phyloP scores from a whole-genome alignment of 92 coral and sea anemone genomes.

The Porites lobata region DNA sequence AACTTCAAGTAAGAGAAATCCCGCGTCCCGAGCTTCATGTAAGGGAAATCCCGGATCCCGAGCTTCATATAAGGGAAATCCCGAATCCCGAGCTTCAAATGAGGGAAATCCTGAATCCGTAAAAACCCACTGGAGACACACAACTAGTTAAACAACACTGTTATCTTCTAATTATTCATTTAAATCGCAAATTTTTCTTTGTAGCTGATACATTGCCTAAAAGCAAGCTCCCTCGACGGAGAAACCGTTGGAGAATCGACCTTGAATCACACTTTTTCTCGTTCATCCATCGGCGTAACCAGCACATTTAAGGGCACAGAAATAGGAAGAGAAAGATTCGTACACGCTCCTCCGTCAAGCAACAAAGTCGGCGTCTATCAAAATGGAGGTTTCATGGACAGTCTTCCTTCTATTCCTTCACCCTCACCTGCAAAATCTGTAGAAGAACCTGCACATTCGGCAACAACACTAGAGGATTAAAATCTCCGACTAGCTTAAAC shows the following conservation, averaged over 20 bases:
- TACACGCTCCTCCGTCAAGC: background rate
- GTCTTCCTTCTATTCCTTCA: conserved; percentile 10
- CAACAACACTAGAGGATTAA: conserved; percentile 18
- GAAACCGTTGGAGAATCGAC: conserved; percentile 15
- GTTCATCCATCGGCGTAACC: conserved; percentile 26
- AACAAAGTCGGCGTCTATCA: conserved; percentile 14
- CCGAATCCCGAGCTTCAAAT: no score
- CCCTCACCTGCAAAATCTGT: background rate
- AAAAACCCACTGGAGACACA: background rate
- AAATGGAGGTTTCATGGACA: conserved; percentile 2
- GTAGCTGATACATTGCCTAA: conserved; percentile 39
- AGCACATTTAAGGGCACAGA: conserved; percentile 31
- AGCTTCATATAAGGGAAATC: no score
- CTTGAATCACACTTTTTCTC: background rate
- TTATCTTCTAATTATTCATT: background rate
- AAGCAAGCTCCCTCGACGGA: conserved; percentile 25
- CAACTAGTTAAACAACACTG: background rate
- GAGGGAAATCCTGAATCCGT: no score
- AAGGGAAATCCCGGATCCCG: no score
- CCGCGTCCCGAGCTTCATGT: no score
- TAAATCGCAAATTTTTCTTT: background rate
- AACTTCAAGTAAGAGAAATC: no score
- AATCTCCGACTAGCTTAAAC: no score
- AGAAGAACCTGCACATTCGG: background rate
- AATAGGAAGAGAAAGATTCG: conserved; percentile 18